These are phyloP conservation scores for Congeria kusceri DNA, from an alignment of 2,888 invertebrate species.

Conservation along the genomic window DNA sequence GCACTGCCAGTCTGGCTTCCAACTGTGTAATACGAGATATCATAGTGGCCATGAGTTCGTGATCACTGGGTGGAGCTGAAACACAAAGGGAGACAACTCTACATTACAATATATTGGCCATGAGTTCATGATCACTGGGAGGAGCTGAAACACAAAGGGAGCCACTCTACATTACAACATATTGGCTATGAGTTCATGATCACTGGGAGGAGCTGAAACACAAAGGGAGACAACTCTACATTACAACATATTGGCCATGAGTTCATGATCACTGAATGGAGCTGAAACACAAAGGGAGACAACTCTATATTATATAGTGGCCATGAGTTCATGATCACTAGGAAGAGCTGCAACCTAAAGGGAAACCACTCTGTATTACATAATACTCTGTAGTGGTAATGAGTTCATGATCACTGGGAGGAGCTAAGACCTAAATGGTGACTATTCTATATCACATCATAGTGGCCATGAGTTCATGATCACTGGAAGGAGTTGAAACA, in stretches of 20 bases:
- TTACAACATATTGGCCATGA: conserved; percentile 68
- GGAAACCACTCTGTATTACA: not conserved
- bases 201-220: conserved; percentile 71
- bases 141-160: no score
- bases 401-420: no score
- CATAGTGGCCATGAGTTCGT: conserved; percentile 83
- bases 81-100: not conserved
- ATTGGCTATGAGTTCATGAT: conserved; percentile 82
- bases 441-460: conserved; percentile 76
- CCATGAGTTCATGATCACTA: conserved; percentile 82
- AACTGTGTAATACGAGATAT: conserved; percentile 80
- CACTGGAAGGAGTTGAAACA: conserved; percentile 71
- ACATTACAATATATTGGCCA: no score
- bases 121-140: no score
- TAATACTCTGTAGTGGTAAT: not conserved
- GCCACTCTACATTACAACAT: conserved; percentile 75
- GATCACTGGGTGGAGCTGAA: conserved; percentile 76
- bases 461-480: conserved; percentile 82
- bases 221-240: not conserved
- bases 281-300: conserved; percentile 3
- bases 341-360: conserved; percentile 64
- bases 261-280: conserved; percentile 81
- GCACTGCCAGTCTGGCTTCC: conserved; percentile 77
- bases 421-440: no score
- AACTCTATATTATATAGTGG: no score